A percentile compares a stretch with the other conserved stretches of the same genome.
Evolutionary conservation across 2,113 vertebrate genomes (phyloP).

Genomic region (Pandion haliaetus): DNA sequence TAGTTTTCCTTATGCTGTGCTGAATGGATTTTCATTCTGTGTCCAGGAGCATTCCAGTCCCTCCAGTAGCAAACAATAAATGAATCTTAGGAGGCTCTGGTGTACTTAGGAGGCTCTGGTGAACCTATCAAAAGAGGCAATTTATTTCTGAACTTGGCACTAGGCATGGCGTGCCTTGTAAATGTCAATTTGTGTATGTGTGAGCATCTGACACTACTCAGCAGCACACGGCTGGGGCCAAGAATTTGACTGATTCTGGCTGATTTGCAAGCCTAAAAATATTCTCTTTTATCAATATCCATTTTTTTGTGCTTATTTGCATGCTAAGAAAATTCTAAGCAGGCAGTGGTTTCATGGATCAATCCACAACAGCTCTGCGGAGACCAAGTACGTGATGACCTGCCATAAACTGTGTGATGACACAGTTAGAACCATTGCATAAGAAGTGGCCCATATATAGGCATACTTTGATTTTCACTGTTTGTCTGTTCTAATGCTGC

Average conservation of each 20-base stretch:
- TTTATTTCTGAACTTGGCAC: constrained; percentile 58
- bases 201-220: constrained; percentile 63
- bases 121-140: constrained; percentile 34
- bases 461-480: constrained; percentile 35
- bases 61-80: constrained; percentile 59
- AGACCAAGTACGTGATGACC: constrained; percentile 21
- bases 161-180: constrained; percentile 40
- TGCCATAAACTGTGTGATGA: constrained; percentile 25
- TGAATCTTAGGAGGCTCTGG: constrained; percentile 47
- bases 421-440: constrained; percentile 20
- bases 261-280: constrained; percentile 67
- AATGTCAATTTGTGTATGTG: constrained; percentile 63
- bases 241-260: constrained; percentile 51
- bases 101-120: constrained; percentile 28
- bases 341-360: background rate
- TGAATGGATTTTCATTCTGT: constrained; percentile 22
- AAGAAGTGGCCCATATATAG: constrained; percentile 55
- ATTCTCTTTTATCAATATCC: constrained; percentile 68
- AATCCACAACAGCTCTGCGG: background rate
- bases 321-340: constrained; percentile 40
- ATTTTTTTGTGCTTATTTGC: constrained; percentile 51
- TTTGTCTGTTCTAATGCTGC: constrained; percentile 15
- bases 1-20: background rate
- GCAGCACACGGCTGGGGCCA: constrained; percentile 54
- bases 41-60: constrained; percentile 14